phyloP scores from a whole-genome alignment of 2,888 invertebrate genomes.

The Eupithecia vulgata region DNA sequence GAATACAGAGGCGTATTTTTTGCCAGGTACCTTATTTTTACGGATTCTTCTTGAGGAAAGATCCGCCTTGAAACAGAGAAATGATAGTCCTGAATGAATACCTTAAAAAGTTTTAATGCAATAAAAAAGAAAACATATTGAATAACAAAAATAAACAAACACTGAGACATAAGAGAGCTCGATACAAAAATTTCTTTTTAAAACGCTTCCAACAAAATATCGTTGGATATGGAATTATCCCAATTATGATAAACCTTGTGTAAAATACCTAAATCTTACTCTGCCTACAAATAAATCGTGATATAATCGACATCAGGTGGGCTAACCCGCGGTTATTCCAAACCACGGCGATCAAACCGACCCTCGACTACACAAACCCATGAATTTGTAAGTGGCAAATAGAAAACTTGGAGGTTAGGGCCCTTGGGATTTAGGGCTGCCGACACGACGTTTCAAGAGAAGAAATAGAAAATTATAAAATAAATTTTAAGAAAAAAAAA shows the following conservation, averaged over 20 bases:
- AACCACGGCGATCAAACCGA: constrained; percentile 3
- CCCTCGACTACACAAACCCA: constrained; percentile 8
- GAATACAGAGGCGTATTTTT: too few species aligned
- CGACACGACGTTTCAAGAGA: neutral
- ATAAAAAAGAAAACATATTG: neutral
- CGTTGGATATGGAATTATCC: neutral
- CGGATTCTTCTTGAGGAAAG: too few species aligned
- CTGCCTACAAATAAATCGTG: neutral
- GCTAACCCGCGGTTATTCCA: neutral
- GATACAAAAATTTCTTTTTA: too few species aligned
- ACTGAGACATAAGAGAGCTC: too few species aligned
- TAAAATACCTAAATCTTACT: neutral
- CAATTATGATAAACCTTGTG: neutral
- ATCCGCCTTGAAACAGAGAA: too few species aligned
- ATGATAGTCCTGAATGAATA: too few species aligned
- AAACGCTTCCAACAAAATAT: too few species aligned
- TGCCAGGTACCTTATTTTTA: too few species aligned
- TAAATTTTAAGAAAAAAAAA: too few species aligned
- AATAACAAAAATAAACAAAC: too few species aligned
- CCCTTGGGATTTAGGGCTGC: neutral
- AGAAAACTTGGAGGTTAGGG: constrained; percentile 1
- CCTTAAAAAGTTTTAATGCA: neutral
- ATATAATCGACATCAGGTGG: constrained; percentile 2
- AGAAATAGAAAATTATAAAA: too few species aligned
- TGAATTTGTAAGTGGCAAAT: constrained; percentile 20